A percentile compares a stretch with the other conserved stretches of the same genome.
Evolutionary conservation across 2,113 vertebrate species (phyloP).

Genomic region (Phainopepla nitens): DNA sequence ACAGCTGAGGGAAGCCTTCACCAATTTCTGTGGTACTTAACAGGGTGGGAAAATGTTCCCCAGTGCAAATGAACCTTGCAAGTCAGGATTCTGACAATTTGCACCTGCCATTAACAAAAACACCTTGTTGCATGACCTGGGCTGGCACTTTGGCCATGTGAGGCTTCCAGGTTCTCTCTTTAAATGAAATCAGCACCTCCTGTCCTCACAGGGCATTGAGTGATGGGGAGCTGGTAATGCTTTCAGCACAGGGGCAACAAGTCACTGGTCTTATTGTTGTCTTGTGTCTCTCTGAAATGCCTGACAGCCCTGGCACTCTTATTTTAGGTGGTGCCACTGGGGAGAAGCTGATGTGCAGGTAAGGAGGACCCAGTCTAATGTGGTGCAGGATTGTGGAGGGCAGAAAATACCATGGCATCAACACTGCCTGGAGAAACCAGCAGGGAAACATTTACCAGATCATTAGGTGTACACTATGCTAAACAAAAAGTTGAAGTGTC

Average conservation of each 20-base stretch:
- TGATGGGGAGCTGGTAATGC: not conserved
- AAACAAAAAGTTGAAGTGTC: not conserved
- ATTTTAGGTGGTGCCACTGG: not conserved
- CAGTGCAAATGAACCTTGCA: not conserved
- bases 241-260: not conserved
- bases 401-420: not conserved
- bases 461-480: not conserved
- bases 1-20: not conserved
- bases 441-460: not conserved
- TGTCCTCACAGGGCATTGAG: not conserved
- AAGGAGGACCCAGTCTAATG: not conserved
- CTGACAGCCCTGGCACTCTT: not conserved
- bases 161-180: not conserved
- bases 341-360: not conserved
- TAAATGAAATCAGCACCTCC: not conserved
- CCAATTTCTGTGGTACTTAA: not conserved
- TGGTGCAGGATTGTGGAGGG: not conserved
- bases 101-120: not conserved
- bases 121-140: not conserved
- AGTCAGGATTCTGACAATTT: not conserved
- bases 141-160: not conserved
- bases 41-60: not conserved
- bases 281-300: not conserved
- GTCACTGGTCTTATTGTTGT: not conserved
- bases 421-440: not conserved